Evolutionary conservation across 2,888 invertebrate genomes (phyloP), one percentile per base, ranked within the genome.

Genomic region (Petrolisthes cinctipes): DNA sequence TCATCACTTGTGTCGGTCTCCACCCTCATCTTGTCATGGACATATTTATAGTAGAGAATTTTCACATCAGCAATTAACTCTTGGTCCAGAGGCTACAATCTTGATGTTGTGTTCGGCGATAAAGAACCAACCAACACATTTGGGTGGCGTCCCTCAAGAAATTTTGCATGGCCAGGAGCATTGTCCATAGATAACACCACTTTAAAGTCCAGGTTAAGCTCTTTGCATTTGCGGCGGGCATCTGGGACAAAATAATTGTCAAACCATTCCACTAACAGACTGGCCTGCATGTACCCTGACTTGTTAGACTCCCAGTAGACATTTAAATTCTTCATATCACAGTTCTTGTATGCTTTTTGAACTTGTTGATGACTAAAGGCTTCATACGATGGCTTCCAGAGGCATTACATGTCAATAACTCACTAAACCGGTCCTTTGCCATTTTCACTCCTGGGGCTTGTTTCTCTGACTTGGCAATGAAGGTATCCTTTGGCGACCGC

Each of bases 41-140:
- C 66, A 66, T 66, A 66, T 66, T 66, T 66, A 66, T 66, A 66
- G 66, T 66, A 66, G 66, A 66, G 66, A 66, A 66, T 66, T n/a
- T 66, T 66, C 14, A 66, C 4, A 66, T 66, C n/a, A n/a, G 66
- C 66, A 66, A 66, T 66, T n/a, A 66, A 66, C 66, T 66, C 66
- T 66, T 66, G 66, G 66, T 66, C 66, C 1, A 66, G 66, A 66
- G 66, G n/a, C n/a, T n/a, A n/a, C n/a, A n/a, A n/a, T n/a, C n/a
- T n/a, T n/a, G n/a, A n/a, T n/a, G n/a, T n/a, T 66, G 66, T 66
- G 66, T 66, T 66, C 66, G 4, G 66, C n/a, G 66, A 17, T 66
- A 66, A 66, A 66, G n/a, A 66, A 66, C 11, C 66, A 66, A 66
- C 66, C 66, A 66, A 66, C 66, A 66, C 66, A 66, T 66, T 11